Evolutionary conservation across 2,113 vertebrate species (phyloP).

Genomic region (Oryzias celebensis): DNA sequence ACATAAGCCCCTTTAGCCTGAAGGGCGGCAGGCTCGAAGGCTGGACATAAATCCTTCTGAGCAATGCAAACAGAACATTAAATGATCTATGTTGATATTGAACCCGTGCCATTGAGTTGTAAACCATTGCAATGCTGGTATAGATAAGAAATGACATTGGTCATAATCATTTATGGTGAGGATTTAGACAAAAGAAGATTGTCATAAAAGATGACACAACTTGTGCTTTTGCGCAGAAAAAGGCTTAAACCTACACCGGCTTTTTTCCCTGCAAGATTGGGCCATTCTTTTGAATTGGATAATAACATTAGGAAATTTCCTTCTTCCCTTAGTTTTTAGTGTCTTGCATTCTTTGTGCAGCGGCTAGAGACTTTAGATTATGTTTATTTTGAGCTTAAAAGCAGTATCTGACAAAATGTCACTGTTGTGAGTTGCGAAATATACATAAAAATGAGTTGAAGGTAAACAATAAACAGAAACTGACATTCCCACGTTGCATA

Average conservation of each 20-base stretch:
- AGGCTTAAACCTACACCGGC: background rate
- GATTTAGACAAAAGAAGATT: slow-evolving; percentile 24
- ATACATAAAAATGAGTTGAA: too few relatives aligned
- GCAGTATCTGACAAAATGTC: too few relatives aligned
- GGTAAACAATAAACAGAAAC: too few relatives aligned
- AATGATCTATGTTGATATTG: slow-evolving; percentile 63
- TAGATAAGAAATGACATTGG: slow-evolving; percentile 64
- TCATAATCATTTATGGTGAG: slow-evolving; percentile 58
- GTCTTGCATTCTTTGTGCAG: too few relatives aligned
- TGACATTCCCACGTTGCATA: too few relatives aligned
- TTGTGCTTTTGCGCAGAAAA: slow-evolving; percentile 52
- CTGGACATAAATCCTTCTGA: slow-evolving; percentile 69
- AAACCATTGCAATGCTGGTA: slow-evolving; percentile 44
- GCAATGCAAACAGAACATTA: slow-evolving; percentile 61
- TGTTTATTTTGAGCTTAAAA: too few relatives aligned
- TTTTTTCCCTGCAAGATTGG: too few relatives aligned
- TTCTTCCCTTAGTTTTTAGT: too few relatives aligned
- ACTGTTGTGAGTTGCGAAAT: too few relatives aligned
- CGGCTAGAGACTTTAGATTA: too few relatives aligned
- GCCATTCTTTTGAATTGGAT: too few relatives aligned
- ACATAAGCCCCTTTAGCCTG: slow-evolving; percentile 46
- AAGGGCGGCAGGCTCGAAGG: slow-evolving; percentile 44
- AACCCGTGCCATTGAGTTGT: slow-evolving; percentile 38
- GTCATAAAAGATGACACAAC: slow-evolving; percentile 51
- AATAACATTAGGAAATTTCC: too few relatives aligned